These are phyloP conservation scores for Amblyteles armatorius DNA, from an alignment of 2,888 invertebrate genomes.

Conservation along the genomic window DNA sequence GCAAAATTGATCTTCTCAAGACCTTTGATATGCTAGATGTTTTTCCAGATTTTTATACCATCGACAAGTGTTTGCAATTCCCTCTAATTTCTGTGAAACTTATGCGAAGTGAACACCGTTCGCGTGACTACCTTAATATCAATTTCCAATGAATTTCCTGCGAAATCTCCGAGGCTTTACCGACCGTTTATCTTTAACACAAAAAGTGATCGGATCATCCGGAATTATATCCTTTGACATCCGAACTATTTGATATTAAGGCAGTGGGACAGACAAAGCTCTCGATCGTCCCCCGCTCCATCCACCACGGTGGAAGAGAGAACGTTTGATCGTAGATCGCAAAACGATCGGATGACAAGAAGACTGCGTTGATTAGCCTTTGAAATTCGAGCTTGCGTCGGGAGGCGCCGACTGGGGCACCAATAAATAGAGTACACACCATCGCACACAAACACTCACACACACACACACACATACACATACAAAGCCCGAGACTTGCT, in stretches of 20 bases:
- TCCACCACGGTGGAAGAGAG: background rate
- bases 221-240: slow-evolving; percentile 33
- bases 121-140: too few relatives aligned
- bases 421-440: slow-evolving; percentile 26
- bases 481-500: background rate
- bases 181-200: too few relatives aligned
- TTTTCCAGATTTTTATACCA: too few relatives aligned
- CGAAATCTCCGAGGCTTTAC: too few relatives aligned
- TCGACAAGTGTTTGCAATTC: too few relatives aligned
- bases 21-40: too few relatives aligned
- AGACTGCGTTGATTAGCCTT: slow-evolving; percentile 40
- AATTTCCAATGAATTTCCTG: too few relatives aligned
- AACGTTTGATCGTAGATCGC: slow-evolving; percentile 35
- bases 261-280: background rate
- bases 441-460: background rate
- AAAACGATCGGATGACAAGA: slow-evolving; percentile 30
- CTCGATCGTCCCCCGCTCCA: background rate
- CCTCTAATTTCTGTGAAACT: too few relatives aligned
- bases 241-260: slow-evolving; percentile 27
- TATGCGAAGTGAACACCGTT: too few relatives aligned
- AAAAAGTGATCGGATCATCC: too few relatives aligned
- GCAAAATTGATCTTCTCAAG: too few relatives aligned
- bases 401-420: background rate
- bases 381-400: slow-evolving; percentile 46
- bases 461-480: slow-evolving; percentile 11